A percentile compares a stretch with the other conserved stretches of the same genome.
These are phyloP conservation scores for Chloromyia formosa DNA, from an alignment of 2,888 invertebrate species.

Conservation along the genomic window DNA sequence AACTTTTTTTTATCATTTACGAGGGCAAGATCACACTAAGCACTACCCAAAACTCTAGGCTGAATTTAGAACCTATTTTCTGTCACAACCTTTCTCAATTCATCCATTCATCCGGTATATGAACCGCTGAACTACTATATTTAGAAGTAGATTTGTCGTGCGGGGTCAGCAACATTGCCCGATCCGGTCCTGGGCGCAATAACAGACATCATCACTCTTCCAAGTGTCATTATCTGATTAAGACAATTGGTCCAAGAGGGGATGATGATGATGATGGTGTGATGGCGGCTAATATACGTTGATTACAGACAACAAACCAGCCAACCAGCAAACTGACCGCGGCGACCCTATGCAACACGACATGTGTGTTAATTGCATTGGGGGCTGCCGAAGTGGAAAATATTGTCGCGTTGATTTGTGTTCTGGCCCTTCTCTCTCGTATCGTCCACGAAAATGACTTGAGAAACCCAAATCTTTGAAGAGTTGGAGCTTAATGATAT, in stretches of 20 bases:
- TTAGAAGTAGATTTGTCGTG: no score
- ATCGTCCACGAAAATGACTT: not conserved
- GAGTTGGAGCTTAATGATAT: not conserved
- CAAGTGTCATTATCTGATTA: conserved; percentile 39
- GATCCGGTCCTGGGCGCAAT: not conserved
- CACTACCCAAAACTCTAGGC: no score
- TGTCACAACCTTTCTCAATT: no score
- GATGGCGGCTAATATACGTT: not conserved
- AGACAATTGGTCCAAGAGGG: conserved; percentile 38
- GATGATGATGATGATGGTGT: conserved; percentile 12
- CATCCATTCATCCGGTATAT: no score
- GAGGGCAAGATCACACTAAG: no score
- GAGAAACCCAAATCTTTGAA: not conserved
- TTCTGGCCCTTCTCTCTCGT: not conserved
- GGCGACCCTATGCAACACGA: not conserved
- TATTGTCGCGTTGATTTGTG: conserved; percentile 29
- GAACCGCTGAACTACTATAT: no score
- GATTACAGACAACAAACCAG: not conserved
- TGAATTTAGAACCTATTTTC: no score
- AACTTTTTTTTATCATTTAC: no score
- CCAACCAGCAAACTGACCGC: no score
- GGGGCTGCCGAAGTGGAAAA: no score
- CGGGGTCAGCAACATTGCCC: not conserved
- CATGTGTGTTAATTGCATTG: conserved; percentile 22
- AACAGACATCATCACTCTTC: conserved; percentile 24